Conservation (phyloP, 37 sponge, comb jelly and placozoan genomes). For the Dysidea cf. avara region DNA sequence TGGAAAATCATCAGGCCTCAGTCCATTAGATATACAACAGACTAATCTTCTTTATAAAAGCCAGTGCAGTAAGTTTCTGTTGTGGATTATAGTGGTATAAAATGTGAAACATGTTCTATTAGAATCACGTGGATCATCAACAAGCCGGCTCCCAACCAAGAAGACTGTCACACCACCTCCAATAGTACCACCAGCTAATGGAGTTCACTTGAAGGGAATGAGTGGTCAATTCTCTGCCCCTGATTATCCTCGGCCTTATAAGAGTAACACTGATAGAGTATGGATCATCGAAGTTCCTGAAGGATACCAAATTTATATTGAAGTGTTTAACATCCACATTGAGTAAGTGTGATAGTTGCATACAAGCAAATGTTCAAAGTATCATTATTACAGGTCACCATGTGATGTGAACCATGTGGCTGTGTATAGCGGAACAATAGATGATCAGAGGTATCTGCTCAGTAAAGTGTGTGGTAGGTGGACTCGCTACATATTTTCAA, state of each 20-base stretch:
- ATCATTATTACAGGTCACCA: no score
- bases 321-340: slow-evolving; percentile 6
- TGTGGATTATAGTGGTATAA: no score
- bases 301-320: slow-evolving; percentile 13
- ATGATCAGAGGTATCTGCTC: no score
- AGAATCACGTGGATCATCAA: background rate
- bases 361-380: no score
- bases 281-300: slow-evolving; percentile 36
- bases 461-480: no score
- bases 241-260: slow-evolving; percentile 21
- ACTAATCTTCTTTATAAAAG: slow-evolving; percentile 55
- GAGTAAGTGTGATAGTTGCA: slow-evolving; percentile 18
- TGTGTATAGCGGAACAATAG: no score
- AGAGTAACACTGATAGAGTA: slow-evolving; percentile 21
- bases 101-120: no score
- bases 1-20: slow-evolving; percentile 53
- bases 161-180: background rate
- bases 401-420: no score
- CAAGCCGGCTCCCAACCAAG: background rate
- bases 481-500: no score
- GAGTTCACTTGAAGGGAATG: background rate
- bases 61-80: slow-evolving; percentile 58
- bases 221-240: slow-evolving; percentile 38
- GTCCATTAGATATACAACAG: slow-evolving; percentile 59
- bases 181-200: background rate